Evolutionary conservation across 2,797 vertebrate species (phyloP).

Genomic region (Mormyrus proboscirostris): DNA sequence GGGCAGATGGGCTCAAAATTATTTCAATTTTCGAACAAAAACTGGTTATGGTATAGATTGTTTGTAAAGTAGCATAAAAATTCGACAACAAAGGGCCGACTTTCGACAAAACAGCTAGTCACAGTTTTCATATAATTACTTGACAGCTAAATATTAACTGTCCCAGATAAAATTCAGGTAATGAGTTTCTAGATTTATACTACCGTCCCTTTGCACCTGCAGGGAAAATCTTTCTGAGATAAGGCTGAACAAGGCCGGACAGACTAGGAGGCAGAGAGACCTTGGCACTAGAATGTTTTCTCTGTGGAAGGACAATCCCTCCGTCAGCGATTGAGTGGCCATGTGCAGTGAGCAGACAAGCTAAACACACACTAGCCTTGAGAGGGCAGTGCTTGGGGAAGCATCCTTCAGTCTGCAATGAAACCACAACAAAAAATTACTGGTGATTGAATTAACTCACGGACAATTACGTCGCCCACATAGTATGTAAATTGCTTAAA

Average conservation of each 20-base stretch:
- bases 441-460: neutral
- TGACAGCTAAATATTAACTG: neutral
- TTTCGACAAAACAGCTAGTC: neutral
- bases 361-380: neutral
- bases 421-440: neutral
- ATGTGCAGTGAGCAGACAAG: neutral
- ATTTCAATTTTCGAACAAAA: neutral
- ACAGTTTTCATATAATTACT: neutral
- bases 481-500: neutral
- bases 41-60: neutral
- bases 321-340: neutral
- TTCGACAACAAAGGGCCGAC: neutral
- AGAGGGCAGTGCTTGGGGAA: no score
- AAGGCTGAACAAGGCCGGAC: neutral
- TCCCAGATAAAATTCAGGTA: neutral
- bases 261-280: neutral
- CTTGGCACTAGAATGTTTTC: conserved; percentile 27
- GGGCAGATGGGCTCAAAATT: neutral
- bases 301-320: conserved; percentile 7
- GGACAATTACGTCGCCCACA: neutral
- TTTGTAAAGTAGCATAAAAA: neutral
- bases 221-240: neutral
- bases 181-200: neutral
- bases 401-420: neutral
- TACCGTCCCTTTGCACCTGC: neutral